Percentiles rank a stretch among this genome's conserved stretches.
Conservation (phyloP, 2,888 invertebrate genomes). For the Ceraclea dissimilis region DNA sequence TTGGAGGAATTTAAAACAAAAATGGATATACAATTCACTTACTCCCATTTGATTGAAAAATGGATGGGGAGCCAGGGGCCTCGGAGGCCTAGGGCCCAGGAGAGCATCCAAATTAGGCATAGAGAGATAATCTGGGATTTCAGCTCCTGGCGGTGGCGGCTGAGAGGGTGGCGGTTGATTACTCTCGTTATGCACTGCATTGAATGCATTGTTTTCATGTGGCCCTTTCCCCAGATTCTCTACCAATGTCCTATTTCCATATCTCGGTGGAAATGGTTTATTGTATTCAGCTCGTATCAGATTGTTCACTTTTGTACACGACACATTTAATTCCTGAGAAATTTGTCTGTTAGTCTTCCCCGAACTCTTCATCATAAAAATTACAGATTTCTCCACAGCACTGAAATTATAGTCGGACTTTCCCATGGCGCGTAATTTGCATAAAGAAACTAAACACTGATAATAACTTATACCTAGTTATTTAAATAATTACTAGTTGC, state of each 20-base stretch:
- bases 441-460: neutral
- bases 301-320: neutral
- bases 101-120: neutral
- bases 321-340: neutral
- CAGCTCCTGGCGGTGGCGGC: no score
- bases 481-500: no score
- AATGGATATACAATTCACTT: no score
- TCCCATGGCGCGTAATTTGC: neutral
- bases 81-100: neutral
- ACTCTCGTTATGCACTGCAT: no score
- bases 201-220: no score
- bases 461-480: no score
- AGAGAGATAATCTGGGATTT: neutral
- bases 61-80: neutral
- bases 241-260: neutral
- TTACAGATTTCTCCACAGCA: neutral
- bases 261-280: neutral
- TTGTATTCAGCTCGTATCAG: neutral
- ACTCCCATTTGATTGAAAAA: no score
- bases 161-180: no score
- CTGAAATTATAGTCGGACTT: neutral
- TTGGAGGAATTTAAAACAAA: no score
- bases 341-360: neutral
- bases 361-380: neutral
- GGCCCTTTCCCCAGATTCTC: no score